These are phyloP conservation scores for Propithecus perrieri DNA, from an alignment of 2,797 vertebrate species.

Conservation along the genomic window DNA sequence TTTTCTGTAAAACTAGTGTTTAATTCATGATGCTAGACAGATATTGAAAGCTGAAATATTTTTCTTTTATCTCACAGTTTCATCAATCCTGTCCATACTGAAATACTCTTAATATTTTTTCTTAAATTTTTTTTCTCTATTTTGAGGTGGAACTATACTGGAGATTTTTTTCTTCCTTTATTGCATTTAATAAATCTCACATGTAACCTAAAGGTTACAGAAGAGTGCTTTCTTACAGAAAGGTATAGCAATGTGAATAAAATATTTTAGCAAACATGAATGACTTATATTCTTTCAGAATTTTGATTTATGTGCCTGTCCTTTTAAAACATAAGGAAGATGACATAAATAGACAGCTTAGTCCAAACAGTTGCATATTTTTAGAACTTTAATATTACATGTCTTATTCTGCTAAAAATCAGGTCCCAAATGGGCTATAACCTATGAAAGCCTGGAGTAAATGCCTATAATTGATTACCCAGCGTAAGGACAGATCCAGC, in stretches of 20 bases:
- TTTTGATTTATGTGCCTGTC: neutral
- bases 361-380: neutral
- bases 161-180: neutral
- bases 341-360: neutral
- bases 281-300: neutral
- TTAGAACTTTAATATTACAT: neutral
- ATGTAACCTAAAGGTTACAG: neutral
- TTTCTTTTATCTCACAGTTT: conserved; percentile 1
- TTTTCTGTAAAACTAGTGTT: neutral
- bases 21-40: neutral
- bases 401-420: neutral
- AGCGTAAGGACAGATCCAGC: conserved; percentile 8
- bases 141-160: neutral
- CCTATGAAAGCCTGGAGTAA: conserved; percentile 26
- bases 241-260: neutral
- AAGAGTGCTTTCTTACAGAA: neutral
- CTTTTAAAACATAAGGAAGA: conserved; percentile 14
- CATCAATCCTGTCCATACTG: neutral
- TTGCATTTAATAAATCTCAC: neutral
- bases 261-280: neutral
- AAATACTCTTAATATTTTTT: neutral
- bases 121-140: neutral
- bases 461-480: neutral
- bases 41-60: neutral
- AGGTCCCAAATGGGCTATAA: neutral